Base-by-base conservation (phyloP, 2,888 invertebrate genomes). In the Campoplex capitator region DNA sequence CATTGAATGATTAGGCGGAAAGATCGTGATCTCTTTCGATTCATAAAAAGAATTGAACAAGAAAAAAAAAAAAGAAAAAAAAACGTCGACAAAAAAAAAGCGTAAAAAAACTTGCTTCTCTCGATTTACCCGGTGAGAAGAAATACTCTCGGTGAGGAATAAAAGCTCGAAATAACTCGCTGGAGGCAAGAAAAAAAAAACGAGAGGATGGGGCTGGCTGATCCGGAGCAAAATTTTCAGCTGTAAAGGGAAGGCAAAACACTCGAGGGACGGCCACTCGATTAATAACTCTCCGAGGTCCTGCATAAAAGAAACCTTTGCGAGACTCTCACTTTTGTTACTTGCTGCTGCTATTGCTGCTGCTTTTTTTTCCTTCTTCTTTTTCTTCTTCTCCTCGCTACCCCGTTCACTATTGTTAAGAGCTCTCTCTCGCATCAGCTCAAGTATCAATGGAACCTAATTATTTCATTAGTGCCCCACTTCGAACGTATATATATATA, bases 1-100 rank as follows among this genome's bases (percentile, higher is more conserved):
- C 87, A 87, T 82, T 82, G 87, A 82, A 87, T 87, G 81, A 87
- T 84, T 75, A 82, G 78, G 84, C 87, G 70, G 70, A 84, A 86
- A 84, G 77, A 84, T 76, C 79, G 74, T 75, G 58, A 65, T 32
- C 70, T 32, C 70, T 35, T 77, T 65, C 23, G n/a, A 62, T 38
- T 16, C 18, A 42, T 35, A 62, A 71, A 32, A 65, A 54, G 11
- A 54, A 70, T 32, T 23, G 56, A 76, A 58, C 56, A 42, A 38
- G 0, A 38, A 6, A 70, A 76, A 58, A 68, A 42, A 38, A 3
- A 38, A 6, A 38, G 38, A 3, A 6, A 6, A 0, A 38, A 6
- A 38, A 6, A 6, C 38, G 38, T 23, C 54, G 13, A 3, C 32
- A 1, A 28, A 42, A 62, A 42, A 62, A 42, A 48, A 13, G 48